Percentiles rank a stretch among this genome's conserved stretches.
These are phyloP conservation scores for Anableps anableps DNA, from an alignment of 2,797 vertebrate genomes.

Conservation along the genomic window DNA sequence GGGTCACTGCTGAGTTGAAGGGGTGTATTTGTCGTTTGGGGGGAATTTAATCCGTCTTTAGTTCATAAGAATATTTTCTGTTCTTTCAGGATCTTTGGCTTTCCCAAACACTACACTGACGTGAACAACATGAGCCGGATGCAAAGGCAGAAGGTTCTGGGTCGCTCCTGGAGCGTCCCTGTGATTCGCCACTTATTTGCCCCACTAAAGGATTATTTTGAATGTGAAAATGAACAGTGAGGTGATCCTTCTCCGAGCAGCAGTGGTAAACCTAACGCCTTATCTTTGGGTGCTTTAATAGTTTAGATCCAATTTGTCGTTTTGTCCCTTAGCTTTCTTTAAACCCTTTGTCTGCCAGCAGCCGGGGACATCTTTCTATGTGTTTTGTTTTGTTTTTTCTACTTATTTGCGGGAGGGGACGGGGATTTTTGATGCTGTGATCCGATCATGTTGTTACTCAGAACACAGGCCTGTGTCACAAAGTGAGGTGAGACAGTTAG, in stretches of 20 bases:
- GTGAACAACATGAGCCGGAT: slow-evolving; percentile 88
- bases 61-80: background rate
- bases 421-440: slow-evolving; percentile 40
- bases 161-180: slow-evolving; percentile 92
- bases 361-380: slow-evolving; percentile 50
- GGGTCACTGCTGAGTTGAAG: background rate
- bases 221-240: slow-evolving; percentile 82
- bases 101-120: slow-evolving; percentile 94
- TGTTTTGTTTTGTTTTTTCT: slow-evolving; percentile 7
- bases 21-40: background rate
- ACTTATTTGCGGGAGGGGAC: background rate
- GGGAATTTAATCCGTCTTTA: too few relatives aligned
- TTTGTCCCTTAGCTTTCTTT: slow-evolving; percentile 37
- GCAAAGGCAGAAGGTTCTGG: slow-evolving; percentile 90
- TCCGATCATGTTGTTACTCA: slow-evolving; percentile 21
- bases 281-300: slow-evolving; percentile 18
- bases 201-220: slow-evolving; percentile 95
- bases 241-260: slow-evolving; percentile 4
- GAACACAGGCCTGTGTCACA: slow-evolving; percentile 37
- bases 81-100: slow-evolving; percentile 90
- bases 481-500: slow-evolving; percentile 12
- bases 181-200: slow-evolving; percentile 95
- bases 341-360: slow-evolving; percentile 28
- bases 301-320: slow-evolving; percentile 15
- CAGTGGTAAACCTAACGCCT: slow-evolving; percentile 32